These are phyloP conservation scores for Balaenoptera acutorostrata DNA, from an alignment of 2,113 vertebrate genomes.

Conservation along the genomic window DNA sequence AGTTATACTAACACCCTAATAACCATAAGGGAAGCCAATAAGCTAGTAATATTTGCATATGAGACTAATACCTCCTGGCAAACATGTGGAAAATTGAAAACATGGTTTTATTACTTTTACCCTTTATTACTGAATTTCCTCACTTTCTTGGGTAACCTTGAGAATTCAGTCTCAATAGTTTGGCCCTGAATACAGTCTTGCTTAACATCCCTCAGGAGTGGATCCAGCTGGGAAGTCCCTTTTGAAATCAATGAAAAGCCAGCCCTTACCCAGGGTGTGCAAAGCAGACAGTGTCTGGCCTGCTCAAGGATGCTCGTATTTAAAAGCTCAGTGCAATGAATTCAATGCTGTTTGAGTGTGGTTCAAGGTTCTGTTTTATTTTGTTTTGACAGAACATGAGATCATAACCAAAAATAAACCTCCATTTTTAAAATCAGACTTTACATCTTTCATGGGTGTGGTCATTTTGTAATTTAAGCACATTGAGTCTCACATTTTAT, in stretches of 20 bases:
- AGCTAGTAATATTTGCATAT: not conserved
- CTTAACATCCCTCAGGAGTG: not conserved
- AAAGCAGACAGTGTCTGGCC: not conserved
- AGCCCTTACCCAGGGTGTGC: not conserved
- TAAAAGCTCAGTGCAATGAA: constrained; percentile 11
- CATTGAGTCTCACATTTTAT: constrained; percentile 35
- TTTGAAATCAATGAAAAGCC: constrained; percentile 56
- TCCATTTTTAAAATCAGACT: constrained; percentile 74
- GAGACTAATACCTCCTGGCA: constrained; percentile 11
- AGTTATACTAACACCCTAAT: not conserved
- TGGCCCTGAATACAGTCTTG: not conserved
- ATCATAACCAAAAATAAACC: constrained; percentile 79
- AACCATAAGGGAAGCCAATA: not conserved
- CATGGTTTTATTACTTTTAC: not conserved
- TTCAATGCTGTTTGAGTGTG: constrained; percentile 55
- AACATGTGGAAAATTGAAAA: not conserved
- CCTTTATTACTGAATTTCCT: not conserved
- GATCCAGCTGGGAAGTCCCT: constrained; percentile 41
- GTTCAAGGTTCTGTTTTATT: constrained; percentile 33
- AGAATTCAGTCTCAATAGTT: constrained; percentile 29
- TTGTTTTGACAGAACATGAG: constrained; percentile 75
- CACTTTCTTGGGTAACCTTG: constrained; percentile 47
- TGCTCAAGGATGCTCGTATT: not conserved
- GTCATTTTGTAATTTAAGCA: constrained; percentile 65
- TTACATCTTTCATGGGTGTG: constrained; percentile 72